These are phyloP conservation scores for Botia kubotai DNA, from an alignment of 2,797 vertebrate genomes.

Conservation along the genomic window DNA sequence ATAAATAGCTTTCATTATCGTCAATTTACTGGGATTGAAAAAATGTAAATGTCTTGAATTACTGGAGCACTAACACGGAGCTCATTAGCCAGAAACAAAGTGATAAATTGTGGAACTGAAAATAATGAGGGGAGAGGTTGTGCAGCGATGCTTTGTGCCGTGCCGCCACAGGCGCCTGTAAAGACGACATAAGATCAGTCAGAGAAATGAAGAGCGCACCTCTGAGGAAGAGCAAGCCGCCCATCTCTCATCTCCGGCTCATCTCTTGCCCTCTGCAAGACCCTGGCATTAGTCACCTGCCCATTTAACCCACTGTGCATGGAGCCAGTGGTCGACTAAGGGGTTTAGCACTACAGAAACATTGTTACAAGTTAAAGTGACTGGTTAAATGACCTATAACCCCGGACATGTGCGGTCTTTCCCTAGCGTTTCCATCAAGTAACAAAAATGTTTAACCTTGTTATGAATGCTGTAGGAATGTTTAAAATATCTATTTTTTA, in stretches of 20 bases:
- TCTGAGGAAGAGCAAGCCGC: not conserved
- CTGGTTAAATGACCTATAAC: conserved; percentile 63
- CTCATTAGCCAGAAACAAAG: conserved; percentile 31
- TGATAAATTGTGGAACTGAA: conserved; percentile 34
- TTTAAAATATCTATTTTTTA: too few species aligned
- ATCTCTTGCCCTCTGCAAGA: conserved; percentile 36
- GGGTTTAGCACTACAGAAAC: conserved; percentile 55
- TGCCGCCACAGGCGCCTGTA: conserved; percentile 12
- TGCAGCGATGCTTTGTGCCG: conserved; percentile 27
- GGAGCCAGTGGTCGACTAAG: conserved; percentile 24
- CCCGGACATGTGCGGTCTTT: conserved; percentile 32
- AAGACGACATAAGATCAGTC: conserved; percentile 6
- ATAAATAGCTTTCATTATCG: conserved; percentile 39
- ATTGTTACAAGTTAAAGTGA: conserved; percentile 64
- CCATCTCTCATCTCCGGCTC: conserved; percentile 17
- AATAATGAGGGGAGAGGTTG: conserved; percentile 39
- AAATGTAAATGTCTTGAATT: conserved; percentile 30
- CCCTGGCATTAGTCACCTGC: conserved; percentile 35
- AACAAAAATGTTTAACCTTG: too few species aligned
- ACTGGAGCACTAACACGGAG: conserved; percentile 25
- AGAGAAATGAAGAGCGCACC: conserved; percentile 1
- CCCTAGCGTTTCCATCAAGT: too few species aligned
- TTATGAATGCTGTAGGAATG: too few species aligned
- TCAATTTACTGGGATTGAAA: conserved; percentile 24
- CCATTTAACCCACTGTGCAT: conserved; percentile 34